phyloP scores from a whole-genome alignment of 2,888 invertebrate genomes.

The Anoplius nigerrimus region DNA sequence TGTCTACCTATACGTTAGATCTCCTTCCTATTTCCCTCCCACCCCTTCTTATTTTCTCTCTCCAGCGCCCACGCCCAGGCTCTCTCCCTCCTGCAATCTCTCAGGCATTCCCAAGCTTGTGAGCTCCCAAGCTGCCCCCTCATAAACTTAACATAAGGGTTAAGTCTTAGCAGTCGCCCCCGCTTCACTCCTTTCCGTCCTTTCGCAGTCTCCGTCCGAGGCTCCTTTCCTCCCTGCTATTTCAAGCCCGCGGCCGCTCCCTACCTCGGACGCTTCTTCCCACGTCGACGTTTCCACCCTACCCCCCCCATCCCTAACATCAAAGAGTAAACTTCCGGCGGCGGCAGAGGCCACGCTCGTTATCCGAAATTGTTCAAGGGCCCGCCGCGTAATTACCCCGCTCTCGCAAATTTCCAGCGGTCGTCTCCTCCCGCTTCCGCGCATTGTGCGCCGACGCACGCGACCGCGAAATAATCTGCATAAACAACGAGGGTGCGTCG shows the following conservation, averaged over 20 bases:
- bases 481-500: no score
- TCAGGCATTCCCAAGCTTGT: slow-evolving; percentile 41
- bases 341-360: slow-evolving; percentile 28
- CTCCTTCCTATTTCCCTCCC: slow-evolving; percentile 23
- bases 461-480: neutral
- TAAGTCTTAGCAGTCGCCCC: slow-evolving; percentile 48
- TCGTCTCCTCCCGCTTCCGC: neutral
- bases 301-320: slow-evolving; percentile 37
- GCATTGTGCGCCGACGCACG: neutral
- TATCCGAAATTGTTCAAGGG: slow-evolving; percentile 32
- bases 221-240: no score
- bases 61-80: slow-evolving; percentile 29
- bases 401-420: slow-evolving; percentile 27
- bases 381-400: slow-evolving; percentile 27
- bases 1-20: slow-evolving; percentile 4
- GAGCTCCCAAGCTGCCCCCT: slow-evolving; percentile 45
- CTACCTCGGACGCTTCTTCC: slow-evolving; percentile 3
- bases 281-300: slow-evolving; percentile 7
- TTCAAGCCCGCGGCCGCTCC: neutral
- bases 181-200: slow-evolving; percentile 12
- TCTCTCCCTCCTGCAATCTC: slow-evolving; percentile 9
- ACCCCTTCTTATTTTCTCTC: slow-evolving; percentile 37
- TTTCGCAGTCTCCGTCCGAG: neutral
- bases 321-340: slow-evolving; percentile 36
- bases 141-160: slow-evolving; percentile 64